A percentile compares a stretch with the other conserved stretches of the same genome.
phyloP scores from a whole-genome alignment of 37 sponge, comb jelly and placozoan species.

The Aplysina aerophoba region DNA sequence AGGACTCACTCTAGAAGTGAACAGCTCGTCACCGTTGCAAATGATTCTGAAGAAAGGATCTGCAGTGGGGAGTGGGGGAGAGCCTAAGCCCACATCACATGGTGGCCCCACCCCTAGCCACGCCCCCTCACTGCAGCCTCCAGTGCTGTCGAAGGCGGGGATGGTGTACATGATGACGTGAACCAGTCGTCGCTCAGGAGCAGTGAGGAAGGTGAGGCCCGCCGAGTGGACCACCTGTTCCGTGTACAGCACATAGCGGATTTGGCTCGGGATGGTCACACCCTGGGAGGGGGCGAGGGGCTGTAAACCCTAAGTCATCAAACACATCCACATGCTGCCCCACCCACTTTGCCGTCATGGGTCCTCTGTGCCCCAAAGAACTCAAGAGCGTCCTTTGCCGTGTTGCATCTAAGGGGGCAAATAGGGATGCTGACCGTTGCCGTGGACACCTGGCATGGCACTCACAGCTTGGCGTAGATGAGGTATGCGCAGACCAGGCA shows the following conservation, averaged over 20 bases:
- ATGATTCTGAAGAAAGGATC: constrained; percentile 46
- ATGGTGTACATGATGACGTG: constrained; percentile 48
- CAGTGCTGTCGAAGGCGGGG: constrained; percentile 42
- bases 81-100: background rate
- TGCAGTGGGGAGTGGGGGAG: background rate
- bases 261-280: constrained; percentile 54
- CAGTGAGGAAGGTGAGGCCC: background rate
- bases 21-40: constrained; percentile 39
- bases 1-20: constrained; percentile 34
- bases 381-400: constrained; percentile 43
- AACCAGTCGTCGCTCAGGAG: constrained; percentile 3
- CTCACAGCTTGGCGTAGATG: constrained; percentile 45
- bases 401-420: constrained; percentile 7
- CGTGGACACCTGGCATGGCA: background rate
- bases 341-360: constrained; percentile 42
- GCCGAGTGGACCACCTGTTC: constrained; percentile 16
- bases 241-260: constrained; percentile 40
- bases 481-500: constrained; percentile 52
- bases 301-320: background rate
- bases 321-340: background rate
- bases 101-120: too few species aligned
- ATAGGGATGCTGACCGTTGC: background rate
- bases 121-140: constrained; percentile 52
- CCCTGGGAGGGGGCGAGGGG: constrained; percentile 7
- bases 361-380: constrained; percentile 40